phyloP scores from a whole-genome alignment of 1,140 invertebrate genomes.

The Micrasema longulum region DNA sequence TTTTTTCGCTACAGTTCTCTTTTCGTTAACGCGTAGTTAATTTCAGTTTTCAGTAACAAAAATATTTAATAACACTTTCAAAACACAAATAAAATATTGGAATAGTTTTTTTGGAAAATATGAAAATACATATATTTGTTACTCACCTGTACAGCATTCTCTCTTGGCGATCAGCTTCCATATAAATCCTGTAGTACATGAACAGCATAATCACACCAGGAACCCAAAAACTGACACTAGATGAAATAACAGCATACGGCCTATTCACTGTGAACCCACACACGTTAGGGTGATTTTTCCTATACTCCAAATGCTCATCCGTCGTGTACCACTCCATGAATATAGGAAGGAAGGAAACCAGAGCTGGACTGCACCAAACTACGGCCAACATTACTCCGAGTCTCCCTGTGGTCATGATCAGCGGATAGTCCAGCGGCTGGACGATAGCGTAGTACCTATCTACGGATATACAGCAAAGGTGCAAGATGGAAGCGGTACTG shows the following conservation, averaged over 20 bases:
- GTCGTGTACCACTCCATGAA: conserved; percentile 95
- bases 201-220: conserved; percentile 94
- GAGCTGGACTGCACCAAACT: conserved; percentile 92
- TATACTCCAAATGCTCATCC: conserved; percentile 78
- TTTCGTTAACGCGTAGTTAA: no score
- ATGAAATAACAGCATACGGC: conserved; percentile 90
- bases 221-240: conserved; percentile 94
- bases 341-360: conserved; percentile 95
- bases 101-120: no score
- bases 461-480: conserved; percentile 92
- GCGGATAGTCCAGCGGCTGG: conserved; percentile 87
- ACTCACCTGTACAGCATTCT: conserved; percentile 87
- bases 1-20: no score
- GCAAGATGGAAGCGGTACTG: conserved; percentile 91
- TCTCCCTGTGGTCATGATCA: conserved; percentile 86
- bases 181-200: conserved; percentile 94
- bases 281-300: conserved; percentile 78
- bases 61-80: no score
- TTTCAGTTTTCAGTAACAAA: no score
- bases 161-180: conserved; percentile 92
- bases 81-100: no score
- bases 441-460: conserved; percentile 92
- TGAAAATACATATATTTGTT: neutral
- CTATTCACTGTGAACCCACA: conserved; percentile 92
- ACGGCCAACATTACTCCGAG: conserved; percentile 83